Evolutionary conservation across 2,888 invertebrate genomes (phyloP), one percentile per base, ranked within the genome.

Genomic region (Macrosoma leucophasiata): DNA sequence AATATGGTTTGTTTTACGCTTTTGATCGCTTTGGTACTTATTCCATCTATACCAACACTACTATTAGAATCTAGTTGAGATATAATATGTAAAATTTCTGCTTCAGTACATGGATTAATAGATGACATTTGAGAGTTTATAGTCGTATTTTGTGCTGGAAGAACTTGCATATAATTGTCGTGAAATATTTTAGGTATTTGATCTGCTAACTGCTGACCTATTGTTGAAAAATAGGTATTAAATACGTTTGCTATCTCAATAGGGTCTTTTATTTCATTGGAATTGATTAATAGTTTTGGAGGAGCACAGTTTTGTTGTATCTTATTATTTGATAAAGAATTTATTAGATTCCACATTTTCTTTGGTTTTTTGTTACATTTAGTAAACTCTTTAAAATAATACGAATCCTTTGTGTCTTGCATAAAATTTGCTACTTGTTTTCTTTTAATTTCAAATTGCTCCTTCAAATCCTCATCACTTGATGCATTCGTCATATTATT

Each of bases 101-200:
- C 2, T 28, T 15, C 13, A n/a, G n/a, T n/a, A n/a, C n/a, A n/a
- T n/a, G n/a, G n/a, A n/a, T n/a, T n/a, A n/a, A n/a, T n/a, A n/a
- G n/a, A n/a, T n/a, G n/a, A n/a, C n/a, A n/a, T n/a, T 2, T 26
- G 9, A 8, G 7, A 7, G 9, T 7, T 20, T 9, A 17, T 24
- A 6, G 8, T 7, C 9, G 18, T 9, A n/a, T n/a, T n/a, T n/a
- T n/a, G n/a, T 11, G 6, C n/a, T 3, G n/a, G 15, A 2, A 21
- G 4, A 6, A 11, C 18, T 10, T 13, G 9, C 2, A 7, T 32
- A 17, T 17, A 11, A 13, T 20, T 25, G 13, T 25, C 14, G 19
- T 37, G 37, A n/a, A n/a, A 26, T 11, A 30, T 8, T 8, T 3
- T 3, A n/a, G 29, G 33, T 17, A 38, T 33, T 33, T 38, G n/a